Conservation (phyloP, 37 sponge, comb jelly and placozoan species). For the Agelas oroides region DNA sequence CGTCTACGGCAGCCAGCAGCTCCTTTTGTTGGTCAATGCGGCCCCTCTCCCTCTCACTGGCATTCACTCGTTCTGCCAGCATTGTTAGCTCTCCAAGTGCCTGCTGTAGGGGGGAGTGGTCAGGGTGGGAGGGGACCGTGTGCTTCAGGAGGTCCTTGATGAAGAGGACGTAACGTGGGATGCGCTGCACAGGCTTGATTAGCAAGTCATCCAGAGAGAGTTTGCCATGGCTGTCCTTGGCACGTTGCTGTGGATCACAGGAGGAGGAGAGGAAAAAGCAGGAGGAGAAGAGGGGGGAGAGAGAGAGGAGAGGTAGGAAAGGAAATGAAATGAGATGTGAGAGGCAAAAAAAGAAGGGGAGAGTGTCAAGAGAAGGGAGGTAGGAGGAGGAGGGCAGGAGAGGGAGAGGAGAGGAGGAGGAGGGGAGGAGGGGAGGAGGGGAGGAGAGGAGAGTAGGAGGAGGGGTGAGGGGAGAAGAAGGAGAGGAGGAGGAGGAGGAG, state of each 20-base stretch:
- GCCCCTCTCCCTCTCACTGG: conserved; percentile 70
- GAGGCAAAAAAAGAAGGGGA: not conserved
- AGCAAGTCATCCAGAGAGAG: conserved; percentile 79
- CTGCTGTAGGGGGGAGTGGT: conserved; percentile 70
- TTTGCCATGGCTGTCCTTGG: conserved; percentile 65
- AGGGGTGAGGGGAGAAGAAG: not conserved
- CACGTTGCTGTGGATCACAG: conserved; percentile 35
- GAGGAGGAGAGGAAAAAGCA: not conserved
- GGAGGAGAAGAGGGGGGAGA: not conserved
- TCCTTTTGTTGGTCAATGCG: conserved; percentile 66
- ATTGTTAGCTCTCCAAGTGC: conserved; percentile 76
- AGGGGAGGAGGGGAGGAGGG: too few species aligned
- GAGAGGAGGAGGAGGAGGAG: not conserved
- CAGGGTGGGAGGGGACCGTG: conserved; percentile 73
- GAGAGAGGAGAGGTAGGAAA: not conserved
- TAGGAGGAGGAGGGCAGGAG: not conserved
- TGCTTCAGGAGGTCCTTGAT: conserved; percentile 92
- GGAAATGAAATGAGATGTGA: not conserved
- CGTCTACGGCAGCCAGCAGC: conserved; percentile 73
- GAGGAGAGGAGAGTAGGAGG: too few species aligned
- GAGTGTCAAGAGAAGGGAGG: too few species aligned
- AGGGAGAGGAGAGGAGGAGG: not conserved
- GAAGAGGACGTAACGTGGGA: conserved; percentile 90
- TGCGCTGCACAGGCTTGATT: conserved; percentile 91
- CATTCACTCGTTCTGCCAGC: conserved; percentile 82